Evolutionary conservation across 1,140 invertebrate genomes (phyloP), one percentile per base, ranked within the genome.

Genomic region (Penaeus indicus): DNA sequence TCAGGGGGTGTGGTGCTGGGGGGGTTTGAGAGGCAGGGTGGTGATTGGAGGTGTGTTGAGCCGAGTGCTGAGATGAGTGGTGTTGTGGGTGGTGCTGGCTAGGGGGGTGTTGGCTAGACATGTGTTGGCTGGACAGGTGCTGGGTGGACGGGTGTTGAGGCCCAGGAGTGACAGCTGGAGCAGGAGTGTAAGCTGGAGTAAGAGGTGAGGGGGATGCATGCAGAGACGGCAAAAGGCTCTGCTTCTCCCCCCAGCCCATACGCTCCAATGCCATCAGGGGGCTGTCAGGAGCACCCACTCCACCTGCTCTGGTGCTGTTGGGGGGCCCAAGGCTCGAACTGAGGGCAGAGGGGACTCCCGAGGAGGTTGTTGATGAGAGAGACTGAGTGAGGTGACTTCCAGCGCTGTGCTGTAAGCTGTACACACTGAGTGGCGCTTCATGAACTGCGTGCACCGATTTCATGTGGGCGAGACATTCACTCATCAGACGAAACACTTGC

Each of bases 231-330:
- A 91, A 85, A 21, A 91, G 62, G 32, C 89, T 86, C 78, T 91
- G 90, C 54, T 91, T 90, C 69, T 91, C 89, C 32, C 90, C 90
- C 90, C 90, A 91, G 10, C 90, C 90, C 90, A 91, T 91, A 25
- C 90, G 84, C 63, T 91, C 90, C 27, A 91, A 75, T 38, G 90
- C 90, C 90, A 91, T 91, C n/a, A 91, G 85, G 47, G 90, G 90
- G 67, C 90, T 91, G 72, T 91, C 90, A 38, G 90, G 90, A 60
- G 90, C 86, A 61, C 89, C 89, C 11, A 90, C 81, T 42, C 89
- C 85, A 80, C 90, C 90, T 62, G 88, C 77, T 60, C 90, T 86
- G 67, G 86, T 72, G 47, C 77, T 85, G 84, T 90, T 86, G 38
- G 90, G 86, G 83, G 85, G 78, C 32, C 87, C 67, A 72, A 89